Evolutionary conservation across 2,888 invertebrate species (phyloP), one percentile per base, ranked within the genome.

Genomic region (Resseliella maxima): DNA sequence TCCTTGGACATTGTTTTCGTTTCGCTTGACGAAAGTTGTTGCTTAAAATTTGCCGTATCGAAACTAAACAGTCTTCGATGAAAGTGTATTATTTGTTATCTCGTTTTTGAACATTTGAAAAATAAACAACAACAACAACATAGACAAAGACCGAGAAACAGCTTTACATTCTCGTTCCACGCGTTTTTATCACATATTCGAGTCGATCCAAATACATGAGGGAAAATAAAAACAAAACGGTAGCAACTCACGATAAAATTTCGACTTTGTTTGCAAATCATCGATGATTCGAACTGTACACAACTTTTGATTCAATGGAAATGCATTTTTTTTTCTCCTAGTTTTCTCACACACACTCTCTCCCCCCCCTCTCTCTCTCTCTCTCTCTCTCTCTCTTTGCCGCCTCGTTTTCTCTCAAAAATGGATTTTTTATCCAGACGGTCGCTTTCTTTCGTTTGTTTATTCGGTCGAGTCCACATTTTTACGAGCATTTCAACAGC

Each of bases 201-300:
- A n/a, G n/a, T 35, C 0, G 18, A 72, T 12, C 24, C 5, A 59
- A 24, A 18, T 3, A 21, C 18, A 50, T 21, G 18, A 27, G 24
- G 2, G 3, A 59, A 59, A 59, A 27, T 59, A n/a, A 27, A 59
- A 59, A 59, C 2, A 59, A 59, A n/a, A 27, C n/a, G 72, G 72
- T 72, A 72, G 15, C n/a, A 18, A 50, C 50, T 24, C 59, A 59
- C n/a, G 15, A 2, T 12, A n/a, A 59, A 59, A 24, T 59, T n/a
- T 3, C 24, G n/a, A 50, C 59, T 2, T 3, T 72, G 72, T 72
- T 72, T 10, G 15, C 72, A 35, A 72, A 72, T 72, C 72, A 72
- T 72, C 72, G 72, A 72, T 72, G 72, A 72, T 72, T 72, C 72
- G 72, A 72, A 72, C 72, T 72, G 72, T 15, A 72, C 31, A 72